Percentiles rank a stretch among this genome's conserved stretches.
phyloP scores from a whole-genome alignment of 2,888 invertebrate genomes.

The Phyllotreta striolata region DNA sequence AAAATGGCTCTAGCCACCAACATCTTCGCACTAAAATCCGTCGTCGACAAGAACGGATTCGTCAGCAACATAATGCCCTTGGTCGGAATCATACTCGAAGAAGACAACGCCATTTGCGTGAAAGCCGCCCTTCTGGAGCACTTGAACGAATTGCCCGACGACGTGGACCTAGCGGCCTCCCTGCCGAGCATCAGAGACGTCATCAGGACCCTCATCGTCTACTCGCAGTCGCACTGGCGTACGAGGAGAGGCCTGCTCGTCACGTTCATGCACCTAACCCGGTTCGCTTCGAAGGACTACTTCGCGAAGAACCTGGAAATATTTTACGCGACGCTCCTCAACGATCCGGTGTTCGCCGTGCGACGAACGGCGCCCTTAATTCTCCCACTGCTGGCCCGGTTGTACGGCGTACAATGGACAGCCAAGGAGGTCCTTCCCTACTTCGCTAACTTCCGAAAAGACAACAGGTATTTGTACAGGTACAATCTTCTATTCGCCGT shows the following conservation, averaged over 20 bases:
- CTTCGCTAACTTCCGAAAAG: conserved; percentile 50
- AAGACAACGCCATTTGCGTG: conserved; percentile 50
- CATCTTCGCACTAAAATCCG: conserved; percentile 49
- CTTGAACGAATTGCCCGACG: conserved; percentile 52
- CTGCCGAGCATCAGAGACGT: conserved; percentile 51
- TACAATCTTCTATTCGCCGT: conserved; percentile 55
- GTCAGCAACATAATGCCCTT: conserved; percentile 53
- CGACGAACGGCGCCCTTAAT: conserved; percentile 55
- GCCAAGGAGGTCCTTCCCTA: conserved; percentile 51
- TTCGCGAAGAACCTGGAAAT: conserved; percentile 54
- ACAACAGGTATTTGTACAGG: conserved; percentile 54
- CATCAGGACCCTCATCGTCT: conserved; percentile 51
- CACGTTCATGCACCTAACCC: conserved; percentile 54
- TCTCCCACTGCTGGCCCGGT: conserved; percentile 54
- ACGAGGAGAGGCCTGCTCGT: conserved; percentile 54
- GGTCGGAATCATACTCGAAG: conserved; percentile 51
- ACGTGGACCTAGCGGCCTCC: conserved; percentile 50
- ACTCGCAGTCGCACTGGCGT: conserved; percentile 55
- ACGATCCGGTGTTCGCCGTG: conserved; percentile 55
- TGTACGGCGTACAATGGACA: conserved; percentile 56
- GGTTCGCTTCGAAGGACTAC: conserved; percentile 51
- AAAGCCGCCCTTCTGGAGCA: conserved; percentile 56
- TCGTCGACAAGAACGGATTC: conserved; percentile 51
- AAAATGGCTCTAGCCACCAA: conserved; percentile 52
- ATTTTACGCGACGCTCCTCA: conserved; percentile 54